Conservation (phyloP, 64 coral and sea anemone species). For the Pachyseris speciosa region DNA sequence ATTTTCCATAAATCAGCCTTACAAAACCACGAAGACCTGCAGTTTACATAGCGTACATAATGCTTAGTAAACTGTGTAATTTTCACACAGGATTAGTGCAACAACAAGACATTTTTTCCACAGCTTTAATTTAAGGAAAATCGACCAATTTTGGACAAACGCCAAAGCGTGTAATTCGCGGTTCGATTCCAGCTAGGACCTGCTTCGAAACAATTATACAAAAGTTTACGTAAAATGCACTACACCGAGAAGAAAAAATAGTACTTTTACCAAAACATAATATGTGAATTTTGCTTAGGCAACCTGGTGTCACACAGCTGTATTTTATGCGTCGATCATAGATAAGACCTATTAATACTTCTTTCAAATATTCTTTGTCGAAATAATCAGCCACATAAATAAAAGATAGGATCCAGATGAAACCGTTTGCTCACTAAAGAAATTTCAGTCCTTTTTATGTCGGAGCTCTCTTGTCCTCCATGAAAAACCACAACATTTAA, state of each 20-base stretch:
- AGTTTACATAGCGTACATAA: too few species aligned
- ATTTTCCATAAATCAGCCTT: too few species aligned
- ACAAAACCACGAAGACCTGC: too few species aligned
- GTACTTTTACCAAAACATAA: background rate
- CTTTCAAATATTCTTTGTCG: background rate
- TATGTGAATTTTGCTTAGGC: background rate
- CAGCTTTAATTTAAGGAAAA: background rate
- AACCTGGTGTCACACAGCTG: constrained; percentile 14
- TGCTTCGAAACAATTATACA: background rate
- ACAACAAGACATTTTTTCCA: background rate
- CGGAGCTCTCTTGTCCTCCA: background rate
- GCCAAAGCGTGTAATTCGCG: background rate
- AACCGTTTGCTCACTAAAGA: background rate
- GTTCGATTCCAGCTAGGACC: background rate
- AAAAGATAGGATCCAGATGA: background rate
- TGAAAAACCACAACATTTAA: background rate
- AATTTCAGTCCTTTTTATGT: background rate
- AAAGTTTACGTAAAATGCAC: too few species aligned
- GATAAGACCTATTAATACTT: background rate
- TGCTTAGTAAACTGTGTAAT: too few species aligned
- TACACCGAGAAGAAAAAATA: too few species aligned
- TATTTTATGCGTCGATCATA: background rate
- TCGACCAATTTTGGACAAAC: background rate
- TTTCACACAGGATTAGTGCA: background rate
- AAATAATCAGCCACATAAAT: background rate